phyloP scores from a whole-genome alignment of 2,797 vertebrate species.

The Cygnus olor region DNA sequence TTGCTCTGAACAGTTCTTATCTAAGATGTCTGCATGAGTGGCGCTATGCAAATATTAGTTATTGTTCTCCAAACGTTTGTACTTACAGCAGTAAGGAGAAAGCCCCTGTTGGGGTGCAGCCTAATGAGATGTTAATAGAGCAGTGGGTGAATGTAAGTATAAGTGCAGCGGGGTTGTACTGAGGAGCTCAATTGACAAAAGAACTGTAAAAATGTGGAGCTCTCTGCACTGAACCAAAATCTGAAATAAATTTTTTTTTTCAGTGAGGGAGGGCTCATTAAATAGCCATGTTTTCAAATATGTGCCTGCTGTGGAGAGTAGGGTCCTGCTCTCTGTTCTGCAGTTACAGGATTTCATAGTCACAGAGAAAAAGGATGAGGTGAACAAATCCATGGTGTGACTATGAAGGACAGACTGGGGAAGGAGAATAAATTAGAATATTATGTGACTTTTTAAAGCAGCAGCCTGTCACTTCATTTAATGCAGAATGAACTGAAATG shows the following conservation, averaged over 20 bases:
- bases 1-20: not conserved
- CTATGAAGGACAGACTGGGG: not conserved
- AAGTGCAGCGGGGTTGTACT: not conserved
- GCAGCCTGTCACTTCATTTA: not conserved
- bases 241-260: not conserved
- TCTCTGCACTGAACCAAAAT: not conserved
- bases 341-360: not conserved
- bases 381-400: not conserved
- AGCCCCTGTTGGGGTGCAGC: not conserved
- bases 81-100: not conserved
- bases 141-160: not conserved
- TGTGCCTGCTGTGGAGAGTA: not conserved
- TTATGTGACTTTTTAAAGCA: not conserved
- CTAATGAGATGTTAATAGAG: not conserved
- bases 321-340: not conserved
- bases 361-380: not conserved
- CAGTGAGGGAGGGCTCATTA: not conserved
- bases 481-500: not conserved
- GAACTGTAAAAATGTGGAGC: not conserved
- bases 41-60: not conserved
- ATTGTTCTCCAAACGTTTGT: not conserved
- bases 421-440: not conserved
- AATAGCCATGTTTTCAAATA: not conserved
- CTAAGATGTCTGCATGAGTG: not conserved
- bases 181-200: not conserved